A percentile compares a stretch with the other conserved stretches of the same genome.
These are phyloP conservation scores for Vandiemenella viatica DNA, from an alignment of 2,888 invertebrate genomes.

Conservation along the genomic window DNA sequence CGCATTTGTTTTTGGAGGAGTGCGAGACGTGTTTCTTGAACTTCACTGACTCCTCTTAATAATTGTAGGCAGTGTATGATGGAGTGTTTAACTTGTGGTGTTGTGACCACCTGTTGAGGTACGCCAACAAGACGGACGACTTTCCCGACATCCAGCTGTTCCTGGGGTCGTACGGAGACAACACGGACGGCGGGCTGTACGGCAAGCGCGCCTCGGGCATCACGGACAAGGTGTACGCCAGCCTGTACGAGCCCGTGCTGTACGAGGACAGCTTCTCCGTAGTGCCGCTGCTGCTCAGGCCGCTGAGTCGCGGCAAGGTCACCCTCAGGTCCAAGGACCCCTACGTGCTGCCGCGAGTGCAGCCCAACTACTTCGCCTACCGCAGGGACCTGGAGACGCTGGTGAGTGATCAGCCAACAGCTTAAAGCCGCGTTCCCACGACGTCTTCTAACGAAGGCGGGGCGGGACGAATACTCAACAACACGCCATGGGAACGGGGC, in stretches of 20 bases:
- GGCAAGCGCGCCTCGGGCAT: constrained; percentile 52
- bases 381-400: constrained; percentile 53
- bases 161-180: constrained; percentile 57
- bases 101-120: too few species aligned
- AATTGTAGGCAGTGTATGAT: too few species aligned
- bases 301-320: constrained; percentile 53
- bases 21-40: too few species aligned
- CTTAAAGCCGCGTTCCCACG: too few species aligned
- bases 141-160: constrained; percentile 70
- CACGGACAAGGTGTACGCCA: constrained; percentile 47
- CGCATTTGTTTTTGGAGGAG: too few species aligned
- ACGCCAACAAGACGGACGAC: constrained; percentile 45
- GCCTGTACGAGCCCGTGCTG: constrained; percentile 52
- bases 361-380: constrained; percentile 71
- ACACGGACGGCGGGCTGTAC: constrained; percentile 61
- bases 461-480: too few species aligned
- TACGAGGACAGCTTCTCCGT: constrained; percentile 50
- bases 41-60: too few species aligned
- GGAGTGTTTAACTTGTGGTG: too few species aligned
- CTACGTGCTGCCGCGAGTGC: constrained; percentile 59
- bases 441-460: too few species aligned
- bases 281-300: constrained; percentile 54
- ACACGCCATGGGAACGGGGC: too few species aligned
- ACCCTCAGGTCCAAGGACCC: constrained; percentile 53
- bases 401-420: constrained; percentile 36